These are phyloP conservation scores for Saccopteryx leptura DNA, from an alignment of 2,113 vertebrate genomes.

Conservation along the genomic window DNA sequence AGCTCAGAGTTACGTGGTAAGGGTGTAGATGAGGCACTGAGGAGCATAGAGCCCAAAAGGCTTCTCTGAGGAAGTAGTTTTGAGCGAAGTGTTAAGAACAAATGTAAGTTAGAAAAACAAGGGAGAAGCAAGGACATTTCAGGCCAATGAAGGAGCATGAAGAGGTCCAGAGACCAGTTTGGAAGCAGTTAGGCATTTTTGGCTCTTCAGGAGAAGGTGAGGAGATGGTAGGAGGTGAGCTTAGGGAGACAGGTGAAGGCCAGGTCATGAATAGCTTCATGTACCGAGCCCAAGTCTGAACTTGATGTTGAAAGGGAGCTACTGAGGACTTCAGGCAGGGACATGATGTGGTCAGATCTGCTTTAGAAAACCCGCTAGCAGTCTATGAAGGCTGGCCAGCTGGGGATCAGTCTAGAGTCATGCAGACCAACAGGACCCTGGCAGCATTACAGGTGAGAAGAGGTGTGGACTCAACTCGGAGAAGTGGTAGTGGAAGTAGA, in stretches of 20 bases:
- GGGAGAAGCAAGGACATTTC: neutral
- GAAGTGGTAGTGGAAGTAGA: neutral
- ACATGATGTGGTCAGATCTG: neutral
- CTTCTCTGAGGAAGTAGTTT: neutral
- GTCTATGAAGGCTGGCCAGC: neutral
- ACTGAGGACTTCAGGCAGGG: neutral
- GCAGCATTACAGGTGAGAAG: neutral
- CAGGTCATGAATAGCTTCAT: neutral
- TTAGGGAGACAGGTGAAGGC: neutral
- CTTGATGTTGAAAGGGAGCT: neutral
- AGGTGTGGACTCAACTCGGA: neutral
- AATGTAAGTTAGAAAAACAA: neutral
- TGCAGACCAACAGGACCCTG: neutral
- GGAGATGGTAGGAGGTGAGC: neutral
- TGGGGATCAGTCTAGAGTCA: neutral
- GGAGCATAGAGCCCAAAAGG: neutral
- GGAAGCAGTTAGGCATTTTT: neutral
- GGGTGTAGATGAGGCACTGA: neutral
- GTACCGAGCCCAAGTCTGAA: neutral
- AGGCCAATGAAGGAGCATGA: neutral
- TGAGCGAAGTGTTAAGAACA: constrained; percentile 37
- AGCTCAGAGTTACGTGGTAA: neutral
- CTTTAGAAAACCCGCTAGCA: neutral
- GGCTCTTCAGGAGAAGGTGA: neutral
- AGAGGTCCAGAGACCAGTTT: neutral